These are phyloP conservation scores for Marmota monax DNA, from an alignment of 2,113 vertebrate genomes.

Conservation along the genomic window DNA sequence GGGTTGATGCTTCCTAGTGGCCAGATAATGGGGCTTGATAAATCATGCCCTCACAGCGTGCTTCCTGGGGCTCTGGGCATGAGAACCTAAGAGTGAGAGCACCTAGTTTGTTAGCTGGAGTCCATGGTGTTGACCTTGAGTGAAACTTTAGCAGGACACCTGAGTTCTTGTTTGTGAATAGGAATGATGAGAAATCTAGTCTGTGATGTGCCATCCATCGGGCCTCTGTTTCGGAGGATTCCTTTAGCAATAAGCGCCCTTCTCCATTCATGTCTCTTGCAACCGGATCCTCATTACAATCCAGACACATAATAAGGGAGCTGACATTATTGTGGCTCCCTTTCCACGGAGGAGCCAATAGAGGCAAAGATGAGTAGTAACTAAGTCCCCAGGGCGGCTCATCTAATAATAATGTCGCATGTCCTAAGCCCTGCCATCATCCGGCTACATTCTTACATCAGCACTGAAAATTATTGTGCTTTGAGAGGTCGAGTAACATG, in stretches of 20 bases:
- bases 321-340: neutral
- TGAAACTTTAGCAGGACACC: neutral
- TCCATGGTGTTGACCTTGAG: neutral
- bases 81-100: neutral
- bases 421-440: too few relatives aligned
- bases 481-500: neutral
- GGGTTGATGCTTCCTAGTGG: neutral
- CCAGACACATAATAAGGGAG: neutral
- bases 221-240: neutral
- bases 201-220: too few relatives aligned
- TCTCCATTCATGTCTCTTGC: neutral
- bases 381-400: neutral
- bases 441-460: neutral
- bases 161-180: neutral
- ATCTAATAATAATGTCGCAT: accelerated
- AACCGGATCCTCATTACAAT: neutral
- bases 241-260: neutral
- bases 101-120: neutral
- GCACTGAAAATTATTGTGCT: neutral
- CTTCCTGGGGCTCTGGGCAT: neutral
- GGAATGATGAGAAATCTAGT: neutral
- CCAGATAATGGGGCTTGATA: neutral
- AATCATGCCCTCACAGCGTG: neutral
- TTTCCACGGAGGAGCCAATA: neutral
- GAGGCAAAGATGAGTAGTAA: neutral